These are phyloP conservation scores for Andrena cerasifolii DNA, from an alignment of 1,140 invertebrate genomes.

Conservation along the genomic window DNA sequence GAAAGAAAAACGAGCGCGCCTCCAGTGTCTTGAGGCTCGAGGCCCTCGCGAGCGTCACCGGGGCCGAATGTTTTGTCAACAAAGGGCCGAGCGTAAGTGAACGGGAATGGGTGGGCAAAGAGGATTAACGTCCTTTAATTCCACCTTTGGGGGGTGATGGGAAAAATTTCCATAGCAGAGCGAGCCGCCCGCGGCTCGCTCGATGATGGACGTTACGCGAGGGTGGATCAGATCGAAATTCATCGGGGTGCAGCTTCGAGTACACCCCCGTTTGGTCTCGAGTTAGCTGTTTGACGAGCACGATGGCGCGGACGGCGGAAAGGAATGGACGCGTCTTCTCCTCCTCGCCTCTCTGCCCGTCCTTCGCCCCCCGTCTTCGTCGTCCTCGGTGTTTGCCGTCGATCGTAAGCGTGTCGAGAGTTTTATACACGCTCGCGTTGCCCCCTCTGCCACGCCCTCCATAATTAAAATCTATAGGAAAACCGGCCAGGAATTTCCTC, in stretches of 20 bases:
- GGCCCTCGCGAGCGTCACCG: too few species aligned
- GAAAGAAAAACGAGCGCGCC: not conserved
- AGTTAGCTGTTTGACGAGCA: conserved; percentile 57
- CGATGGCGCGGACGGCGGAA: conserved; percentile 15
- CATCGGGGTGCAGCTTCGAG: conserved; percentile 39
- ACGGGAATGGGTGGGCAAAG: not conserved
- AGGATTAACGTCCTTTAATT: conserved; percentile 24
- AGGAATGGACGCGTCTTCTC: conserved; percentile 34
- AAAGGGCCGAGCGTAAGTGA: not conserved
- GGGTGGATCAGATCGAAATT: conserved; percentile 57
- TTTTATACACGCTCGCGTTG: conserved; percentile 16
- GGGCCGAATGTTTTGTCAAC: conserved; percentile 4
- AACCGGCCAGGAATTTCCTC: not conserved
- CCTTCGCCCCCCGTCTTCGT: not conserved
- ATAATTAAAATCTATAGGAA: conserved; percentile 47
- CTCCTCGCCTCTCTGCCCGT: not conserved
- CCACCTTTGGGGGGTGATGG: not conserved
- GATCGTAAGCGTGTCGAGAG: conserved; percentile 16
- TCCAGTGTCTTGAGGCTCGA: not conserved
- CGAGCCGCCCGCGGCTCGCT: conserved; percentile 3
- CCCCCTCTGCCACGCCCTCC: conserved; percentile 13
- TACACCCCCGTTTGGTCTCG: conserved; percentile 43
- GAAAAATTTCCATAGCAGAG: conserved; percentile 55
- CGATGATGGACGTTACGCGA: not conserved
- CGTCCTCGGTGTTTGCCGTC: conserved; percentile 29